Evolutionary conservation across 2,888 invertebrate species (phyloP), one percentile per base, ranked within the genome.

Genomic region (Ganaspis brasiliensis): DNA sequence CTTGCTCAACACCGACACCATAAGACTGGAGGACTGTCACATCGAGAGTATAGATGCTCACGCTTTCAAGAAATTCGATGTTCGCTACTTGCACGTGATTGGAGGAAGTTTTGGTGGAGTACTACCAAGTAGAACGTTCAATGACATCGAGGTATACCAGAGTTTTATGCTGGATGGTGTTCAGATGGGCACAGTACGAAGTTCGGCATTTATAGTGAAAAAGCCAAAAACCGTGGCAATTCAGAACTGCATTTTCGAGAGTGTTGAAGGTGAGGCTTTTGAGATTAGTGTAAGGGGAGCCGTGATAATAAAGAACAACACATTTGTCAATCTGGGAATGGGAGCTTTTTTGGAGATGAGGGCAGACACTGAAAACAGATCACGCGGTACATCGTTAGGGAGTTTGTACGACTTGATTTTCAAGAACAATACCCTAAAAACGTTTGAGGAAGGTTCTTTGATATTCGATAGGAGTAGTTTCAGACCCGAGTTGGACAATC

Each of bases 31-130:
- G 40, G 93, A 95, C 84, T 94, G 95, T 75, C 89, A 89, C 2
- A 92, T 96, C 59, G 92, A 93, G 56, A 93, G 92, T 70, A 93
- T 96, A 63, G 95, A 95, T 82, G 93, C 93, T 55, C 94, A 96
- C 91, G 94, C 96, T 1, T 96, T 97, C 86, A 97, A 96, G 87
- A 96, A 96, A 91, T 96, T 97, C 87, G 93, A 94, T 31, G 94
- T 95, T 0, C 93, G 94, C 45, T 93, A 94, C 82, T 93, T 97
- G 80, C 92, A 94, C 81, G 90, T 97, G 72, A 92, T 93, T 56
- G 94, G 95, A 3, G 94, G 95, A 24, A 91, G 87, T 12, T 93
- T 96, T 63, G 91, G 92, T 35, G 92, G 92, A 0, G 88, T 92
- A 72, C 89, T 96, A 77, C 96, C 96, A 4, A 96, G 96, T 83